Evolutionary conservation across 2,113 vertebrate species (phyloP).

Genomic region (Cygnus atratus): DNA sequence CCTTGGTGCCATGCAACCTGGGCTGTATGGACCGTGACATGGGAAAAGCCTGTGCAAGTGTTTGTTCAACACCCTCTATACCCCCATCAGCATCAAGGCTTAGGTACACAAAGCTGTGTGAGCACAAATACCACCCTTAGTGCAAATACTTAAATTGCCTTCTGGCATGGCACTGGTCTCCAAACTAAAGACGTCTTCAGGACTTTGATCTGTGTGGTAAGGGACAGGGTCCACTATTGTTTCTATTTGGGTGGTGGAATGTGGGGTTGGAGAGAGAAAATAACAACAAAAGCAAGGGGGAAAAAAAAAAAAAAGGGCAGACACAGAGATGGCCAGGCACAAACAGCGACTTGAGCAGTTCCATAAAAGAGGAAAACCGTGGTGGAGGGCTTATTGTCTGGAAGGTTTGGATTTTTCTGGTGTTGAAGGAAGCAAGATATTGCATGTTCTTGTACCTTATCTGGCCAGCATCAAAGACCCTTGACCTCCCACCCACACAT

Average conservation of each 20-base stretch:
- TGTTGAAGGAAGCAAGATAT: constrained; percentile 3
- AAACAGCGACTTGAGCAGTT: not conserved
- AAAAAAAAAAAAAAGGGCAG: not conserved
- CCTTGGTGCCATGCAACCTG: not conserved
- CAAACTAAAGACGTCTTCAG: not conserved
- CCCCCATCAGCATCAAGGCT: not conserved
- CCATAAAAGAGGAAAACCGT: not conserved
- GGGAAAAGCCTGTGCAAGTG: not conserved
- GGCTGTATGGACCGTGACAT: not conserved
- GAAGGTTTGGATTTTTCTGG: not conserved
- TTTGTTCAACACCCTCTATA: not conserved
- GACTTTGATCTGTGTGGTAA: not conserved
- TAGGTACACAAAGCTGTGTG: not conserved
- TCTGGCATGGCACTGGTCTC: not conserved
- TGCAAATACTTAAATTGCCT: not conserved
- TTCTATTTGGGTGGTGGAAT: not conserved
- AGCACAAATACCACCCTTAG: not conserved
- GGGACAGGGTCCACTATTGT: not conserved
- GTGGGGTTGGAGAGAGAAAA: not conserved
- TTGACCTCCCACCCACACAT: not conserved
- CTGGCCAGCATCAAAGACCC: constrained; percentile 14
- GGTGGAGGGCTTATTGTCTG: not conserved
- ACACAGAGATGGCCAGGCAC: not conserved
- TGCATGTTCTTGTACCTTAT: not conserved
- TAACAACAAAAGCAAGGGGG: not conserved